Conservation (phyloP, 2,113 vertebrate species). For the Onychostoma macrolepis region DNA sequence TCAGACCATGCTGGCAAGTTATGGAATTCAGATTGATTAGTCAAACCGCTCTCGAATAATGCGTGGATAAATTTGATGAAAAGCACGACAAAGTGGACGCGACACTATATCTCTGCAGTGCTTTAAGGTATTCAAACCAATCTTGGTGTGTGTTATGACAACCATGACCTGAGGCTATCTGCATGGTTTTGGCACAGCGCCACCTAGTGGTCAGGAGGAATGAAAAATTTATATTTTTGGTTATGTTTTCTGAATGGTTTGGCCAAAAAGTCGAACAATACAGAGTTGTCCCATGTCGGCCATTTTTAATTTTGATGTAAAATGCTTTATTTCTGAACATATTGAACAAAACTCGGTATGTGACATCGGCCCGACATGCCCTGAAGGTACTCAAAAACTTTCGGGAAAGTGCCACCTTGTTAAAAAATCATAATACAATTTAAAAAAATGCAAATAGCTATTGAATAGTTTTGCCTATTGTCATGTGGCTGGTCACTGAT, state of each 20-base stretch:
- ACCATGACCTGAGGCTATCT: not conserved
- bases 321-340: not conserved
- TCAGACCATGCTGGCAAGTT: not conserved
- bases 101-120: not conserved
- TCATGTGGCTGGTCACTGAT: not conserved
- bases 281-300: not conserved
- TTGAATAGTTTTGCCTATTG: not conserved
- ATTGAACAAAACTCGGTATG: not conserved
- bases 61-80: not conserved
- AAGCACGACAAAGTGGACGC: not conserved
- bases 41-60: not conserved
- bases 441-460: not conserved
- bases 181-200: not conserved
- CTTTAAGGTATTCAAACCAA: not conserved
- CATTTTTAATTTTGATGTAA: not conserved
- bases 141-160: not conserved
- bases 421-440: not conserved
- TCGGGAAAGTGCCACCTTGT: not conserved
- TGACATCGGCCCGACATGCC: not conserved
- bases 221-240: not conserved
- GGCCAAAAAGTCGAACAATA: not conserved
- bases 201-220: not conserved
- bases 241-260: not conserved
- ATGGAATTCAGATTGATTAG: not conserved
- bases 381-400: not conserved